Evolutionary conservation across 2,797 vertebrate species (phyloP).

Genomic region (Lagocephalus sceleratus): DNA sequence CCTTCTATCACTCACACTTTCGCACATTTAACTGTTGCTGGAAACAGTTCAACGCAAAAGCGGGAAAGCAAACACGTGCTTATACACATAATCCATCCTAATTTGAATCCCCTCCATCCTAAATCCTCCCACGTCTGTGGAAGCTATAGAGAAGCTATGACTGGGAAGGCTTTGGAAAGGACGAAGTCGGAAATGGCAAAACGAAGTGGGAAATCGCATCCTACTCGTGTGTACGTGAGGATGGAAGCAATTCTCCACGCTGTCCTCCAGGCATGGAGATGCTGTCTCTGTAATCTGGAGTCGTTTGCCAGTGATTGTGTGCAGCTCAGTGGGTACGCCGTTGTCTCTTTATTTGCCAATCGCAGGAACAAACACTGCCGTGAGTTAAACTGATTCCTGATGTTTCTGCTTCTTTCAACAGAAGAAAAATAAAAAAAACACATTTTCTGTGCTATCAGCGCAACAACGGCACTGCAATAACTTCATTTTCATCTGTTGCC

Average conservation of each 20-base stretch:
- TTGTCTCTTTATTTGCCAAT: slow-evolving; percentile 13
- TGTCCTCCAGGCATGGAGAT: slow-evolving; percentile 28
- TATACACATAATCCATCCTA: slow-evolving; percentile 59
- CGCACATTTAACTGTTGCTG: slow-evolving; percentile 39
- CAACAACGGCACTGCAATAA: not conserved
- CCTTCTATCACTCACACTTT: slow-evolving; percentile 11
- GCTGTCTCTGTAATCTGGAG: slow-evolving; percentile 12
- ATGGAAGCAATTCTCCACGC: slow-evolving; percentile 2
- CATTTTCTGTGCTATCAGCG: too few species aligned
- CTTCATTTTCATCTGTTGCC: not conserved
- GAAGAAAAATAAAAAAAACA: not conserved
- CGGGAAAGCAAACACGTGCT: slow-evolving; percentile 50
- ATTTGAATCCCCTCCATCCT: slow-evolving; percentile 55
- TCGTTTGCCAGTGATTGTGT: slow-evolving; percentile 11
- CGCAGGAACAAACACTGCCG: not conserved
- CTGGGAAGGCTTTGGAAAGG: slow-evolving; percentile 23
- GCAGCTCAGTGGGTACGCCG: not conserved
- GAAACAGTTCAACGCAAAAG: slow-evolving; percentile 58
- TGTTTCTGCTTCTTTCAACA: not conserved
- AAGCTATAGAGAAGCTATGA: slow-evolving; percentile 26
- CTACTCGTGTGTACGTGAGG: not conserved
- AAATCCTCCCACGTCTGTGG: slow-evolving; percentile 53
- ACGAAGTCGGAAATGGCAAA: slow-evolving; percentile 29
- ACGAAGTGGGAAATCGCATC: slow-evolving; percentile 5
- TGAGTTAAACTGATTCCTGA: not conserved